Evolutionary conservation across 2,113 vertebrate genomes (phyloP).

Genomic region (Catharus fuscescens): DNA sequence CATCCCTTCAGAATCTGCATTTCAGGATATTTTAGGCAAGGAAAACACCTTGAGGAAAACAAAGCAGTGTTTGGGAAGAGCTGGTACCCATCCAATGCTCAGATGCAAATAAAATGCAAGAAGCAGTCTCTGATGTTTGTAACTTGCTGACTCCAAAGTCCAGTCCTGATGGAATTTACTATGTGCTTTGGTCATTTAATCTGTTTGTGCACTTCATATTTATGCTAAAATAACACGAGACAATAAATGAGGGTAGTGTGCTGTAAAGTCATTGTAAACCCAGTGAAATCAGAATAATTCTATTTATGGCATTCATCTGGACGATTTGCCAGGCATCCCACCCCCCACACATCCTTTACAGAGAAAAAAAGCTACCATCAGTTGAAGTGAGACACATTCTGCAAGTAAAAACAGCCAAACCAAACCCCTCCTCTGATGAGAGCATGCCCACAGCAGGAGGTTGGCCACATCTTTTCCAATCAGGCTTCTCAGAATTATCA

Average conservation of each 20-base stretch:
- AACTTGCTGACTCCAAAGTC: slow-evolving; percentile 6
- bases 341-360: background rate
- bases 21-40: background rate
- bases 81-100: background rate
- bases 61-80: background rate
- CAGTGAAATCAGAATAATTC: slow-evolving; percentile 33
- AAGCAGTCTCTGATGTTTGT: background rate
- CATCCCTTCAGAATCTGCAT: background rate
- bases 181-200: background rate
- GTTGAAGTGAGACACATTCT: slow-evolving; percentile 64
- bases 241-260: slow-evolving; percentile 23
- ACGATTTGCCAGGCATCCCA: slow-evolving; percentile 58
- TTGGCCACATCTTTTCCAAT: slow-evolving; percentile 39
- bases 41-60: background rate
- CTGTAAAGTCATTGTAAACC: slow-evolving; percentile 30
- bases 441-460: slow-evolving; percentile 70
- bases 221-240: slow-evolving; percentile 27
- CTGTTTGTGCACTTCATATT: background rate
- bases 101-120: slow-evolving; percentile 1
- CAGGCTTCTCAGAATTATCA: slow-evolving; percentile 58
- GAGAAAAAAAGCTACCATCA: slow-evolving; percentile 72
- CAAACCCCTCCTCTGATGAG: slow-evolving; percentile 58
- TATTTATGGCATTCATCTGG: slow-evolving; percentile 48
- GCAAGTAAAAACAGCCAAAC: slow-evolving; percentile 58
- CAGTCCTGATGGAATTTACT: background rate